Base-by-base conservation (phyloP, 2,888 invertebrate genomes). In the Apodemia mormo region DNA sequence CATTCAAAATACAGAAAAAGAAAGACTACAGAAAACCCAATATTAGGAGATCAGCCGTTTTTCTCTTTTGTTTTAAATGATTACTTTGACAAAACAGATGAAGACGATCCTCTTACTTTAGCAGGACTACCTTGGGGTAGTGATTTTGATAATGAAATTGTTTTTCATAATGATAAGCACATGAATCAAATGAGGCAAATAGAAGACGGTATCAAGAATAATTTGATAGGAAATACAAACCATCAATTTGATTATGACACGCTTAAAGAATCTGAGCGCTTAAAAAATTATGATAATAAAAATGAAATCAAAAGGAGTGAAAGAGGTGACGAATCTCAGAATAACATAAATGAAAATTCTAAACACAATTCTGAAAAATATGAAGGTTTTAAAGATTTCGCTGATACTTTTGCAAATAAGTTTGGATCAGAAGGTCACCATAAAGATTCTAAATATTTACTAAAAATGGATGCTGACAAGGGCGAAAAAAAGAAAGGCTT, bases 401-500 rank as follows among this genome's bases (percentile, higher is more conserved):
- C 83, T 2, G 90, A 92, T 73, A 78, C 77, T 43, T 88, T 91
- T 76, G 83, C 84, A 0, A 88, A 90, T 74, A 89, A 86, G 77
- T 90, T 88, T 74, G 90, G 89, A 4, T 78, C 79, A 3, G 85
- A 87, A 76, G 82, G 85, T 45, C 76, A 83, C 30, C 82, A 82
- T 30, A 87, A 82, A 75, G 78, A 86, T 68, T 75, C 83, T 0
- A 84, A 84, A 40, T 87, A 80, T 49, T 66, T 79, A 14, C 66
- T 84, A 0, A 83, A 83, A 69, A 81, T 73, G 66, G 83, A 86
- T 68, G 78, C 84, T 72, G 86, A 89, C 72, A 87, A 86, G 73
- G 86, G 88, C 49, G 85, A 89, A 73, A 89, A 77, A 61, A 85
- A 79, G 67, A 90, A 88, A 78, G 90, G 91, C 29, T 90, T 89